Evolutionary conservation across 1,140 invertebrate species (phyloP), one percentile per base, ranked within the genome.

Genomic region (Agrypnia vestita): DNA sequence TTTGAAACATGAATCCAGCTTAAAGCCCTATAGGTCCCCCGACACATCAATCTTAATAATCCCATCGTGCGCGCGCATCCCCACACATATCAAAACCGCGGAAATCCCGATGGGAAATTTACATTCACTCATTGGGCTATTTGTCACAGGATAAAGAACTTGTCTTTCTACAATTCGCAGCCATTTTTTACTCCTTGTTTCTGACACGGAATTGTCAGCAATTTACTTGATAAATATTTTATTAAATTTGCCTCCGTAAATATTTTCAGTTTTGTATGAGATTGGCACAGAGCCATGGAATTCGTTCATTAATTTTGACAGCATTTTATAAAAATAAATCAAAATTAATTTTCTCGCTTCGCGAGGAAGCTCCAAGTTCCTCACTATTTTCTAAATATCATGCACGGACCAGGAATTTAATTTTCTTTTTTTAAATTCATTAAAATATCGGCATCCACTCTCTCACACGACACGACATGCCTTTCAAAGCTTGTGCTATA

Each of bases 21-120:
- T 64, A 35, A 35, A 35, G 25, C 25, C 25, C 1, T 35, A 67
- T 53, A 44, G 55, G 71, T 73, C 35, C 35, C 67, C 51, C 44
- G 62, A 72, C 74, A 53, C 59, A 80, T 80, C 79, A 80, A 76
- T 77, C 79, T 59, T 46, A 55, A 73, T 80, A 80, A 80, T 80
- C 79, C 64, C 46, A 13, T 9, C 62, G 62, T 64, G 47, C 71
- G 79, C 49, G n/a, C 53, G 35, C 72, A 49, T n/a, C 46, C 47
- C 25, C 49, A 43, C 13, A 69, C 76, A 51, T 61, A 78, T 78
- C 61, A 51, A 78, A 59, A 56, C 55, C 15, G 4, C 69, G 69
- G 69, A 72, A 46, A 76, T 61, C 47, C 73, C 55, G 55, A 61
- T 47, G 55, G 73, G 73, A 76, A 76, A 76, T 76, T 76, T 59